Conservation (phyloP, 2,888 invertebrate species). For the Papilio elwesi region DNA sequence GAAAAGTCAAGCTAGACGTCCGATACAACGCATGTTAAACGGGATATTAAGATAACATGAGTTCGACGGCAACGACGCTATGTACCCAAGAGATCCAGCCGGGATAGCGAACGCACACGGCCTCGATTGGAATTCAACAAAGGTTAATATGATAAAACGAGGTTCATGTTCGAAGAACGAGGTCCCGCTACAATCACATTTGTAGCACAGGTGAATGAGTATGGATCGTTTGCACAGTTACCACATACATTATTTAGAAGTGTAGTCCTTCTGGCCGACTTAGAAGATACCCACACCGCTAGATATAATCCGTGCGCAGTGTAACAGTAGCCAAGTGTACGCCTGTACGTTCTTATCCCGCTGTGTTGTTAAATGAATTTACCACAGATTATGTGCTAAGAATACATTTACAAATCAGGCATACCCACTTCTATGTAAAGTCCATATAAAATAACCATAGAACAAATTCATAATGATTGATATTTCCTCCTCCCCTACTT, state of each 20-base stretch:
- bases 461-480: no score
- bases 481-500: no score
- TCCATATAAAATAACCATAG: no score
- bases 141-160: conserved; percentile 41
- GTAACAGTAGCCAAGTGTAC: conserved; percentile 12
- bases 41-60: conserved; percentile 33
- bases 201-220: conserved; percentile 33
- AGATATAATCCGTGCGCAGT: conserved; percentile 11
- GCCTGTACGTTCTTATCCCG: conserved; percentile 9
- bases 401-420: neutral
- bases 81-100: conserved; percentile 20
- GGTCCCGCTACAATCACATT: conserved; percentile 40
- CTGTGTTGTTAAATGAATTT: conserved; percentile 8
- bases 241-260: conserved; percentile 38
- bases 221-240: conserved; percentile 36
- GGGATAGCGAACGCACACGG: conserved; percentile 27
- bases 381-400: neutral
- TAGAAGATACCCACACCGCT: conserved; percentile 22
- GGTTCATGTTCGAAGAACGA: conserved; percentile 37
- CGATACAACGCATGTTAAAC: conserved; percentile 29
- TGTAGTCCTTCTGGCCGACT: conserved; percentile 36
- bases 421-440: no score
- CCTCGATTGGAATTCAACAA: conserved; percentile 37
- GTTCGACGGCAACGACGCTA: conserved; percentile 8
- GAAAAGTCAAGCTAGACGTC: conserved; percentile 16